Percentiles rank a stretch among this genome's conserved stretches.
phyloP scores from a whole-genome alignment of 2,888 invertebrate genomes.

The Odontocolon sp. region DNA sequence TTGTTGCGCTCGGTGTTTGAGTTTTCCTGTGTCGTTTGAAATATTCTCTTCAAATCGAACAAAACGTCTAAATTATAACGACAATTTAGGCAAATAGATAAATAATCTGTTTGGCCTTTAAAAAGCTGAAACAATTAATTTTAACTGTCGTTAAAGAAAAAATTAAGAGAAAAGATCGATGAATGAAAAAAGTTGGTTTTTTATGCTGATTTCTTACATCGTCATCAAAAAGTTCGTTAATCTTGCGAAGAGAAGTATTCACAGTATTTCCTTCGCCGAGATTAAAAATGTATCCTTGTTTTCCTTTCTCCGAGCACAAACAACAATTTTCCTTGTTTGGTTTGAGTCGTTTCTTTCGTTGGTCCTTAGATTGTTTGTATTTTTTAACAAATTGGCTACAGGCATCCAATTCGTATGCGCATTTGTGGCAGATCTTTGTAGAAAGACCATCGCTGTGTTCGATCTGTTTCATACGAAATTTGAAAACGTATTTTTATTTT shows the following conservation, averaged over 20 bases:
- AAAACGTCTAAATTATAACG: conserved; percentile 76
- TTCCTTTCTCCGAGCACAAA: conserved; percentile 68
- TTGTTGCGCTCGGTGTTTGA: no score
- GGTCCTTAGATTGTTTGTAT: conserved; percentile 58
- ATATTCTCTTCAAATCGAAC: conserved; percentile 71
- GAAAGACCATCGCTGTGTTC: conserved; percentile 58
- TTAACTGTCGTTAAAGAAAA: conserved; percentile 42
- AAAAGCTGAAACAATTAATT: conserved; percentile 29
- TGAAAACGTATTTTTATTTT: no score
- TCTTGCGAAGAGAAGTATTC: conserved; percentile 65
- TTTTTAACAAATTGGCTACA: conserved; percentile 74
- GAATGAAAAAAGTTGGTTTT: background rate
- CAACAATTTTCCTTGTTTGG: conserved; percentile 59
- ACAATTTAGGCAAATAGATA: conserved; percentile 74
- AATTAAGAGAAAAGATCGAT: background rate
- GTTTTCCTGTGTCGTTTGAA: conserved; percentile 58
- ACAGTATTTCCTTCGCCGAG: conserved; percentile 66
- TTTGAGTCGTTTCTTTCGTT: background rate
- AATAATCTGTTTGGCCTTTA: conserved; percentile 18
- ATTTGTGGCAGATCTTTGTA: conserved; percentile 76
- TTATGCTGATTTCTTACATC: conserved; percentile 65
- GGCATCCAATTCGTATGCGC: conserved; percentile 76
- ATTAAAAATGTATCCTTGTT: conserved; percentile 69
- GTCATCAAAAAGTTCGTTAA: conserved; percentile 67
- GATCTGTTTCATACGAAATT: conserved; percentile 34